Base-by-base conservation (phyloP, 2,113 vertebrate genomes). In the Ornithorhynchus anatinus region DNA sequence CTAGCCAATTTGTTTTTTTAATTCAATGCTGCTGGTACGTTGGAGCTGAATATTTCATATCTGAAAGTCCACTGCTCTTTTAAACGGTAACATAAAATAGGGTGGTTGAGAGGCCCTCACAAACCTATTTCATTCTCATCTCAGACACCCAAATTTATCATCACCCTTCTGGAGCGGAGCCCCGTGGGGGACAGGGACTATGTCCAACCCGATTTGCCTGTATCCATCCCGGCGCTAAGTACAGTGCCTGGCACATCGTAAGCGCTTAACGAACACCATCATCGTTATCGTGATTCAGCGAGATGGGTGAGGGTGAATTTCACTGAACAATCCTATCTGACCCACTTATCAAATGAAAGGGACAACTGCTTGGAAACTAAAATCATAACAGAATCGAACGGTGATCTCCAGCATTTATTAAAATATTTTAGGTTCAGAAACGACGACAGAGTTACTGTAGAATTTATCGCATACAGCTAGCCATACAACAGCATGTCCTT, bases 331-430 rank as follows among this genome's bases (percentile, higher is more conserved):
- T n/a, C n/a, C n/a, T n/a, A n/a, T n/a, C n/a, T n/a, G n/a, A n/a
- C n/a, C n/a, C n/a, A n/a, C n/a, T n/a, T n/a, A n/a, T n/a, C n/a
- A n/a, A n/a, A n/a, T n/a, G n/a, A n/a, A n/a, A n/a, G n/a, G n/a
- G n/a, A n/a, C n/a, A n/a, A n/a, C n/a, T n/a, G n/a, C n/a, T n/a
- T n/a, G 45, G 76, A 92, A 91, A 92, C 89, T 90, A 91, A 92
- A 91, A 82, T 86, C 78, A 80, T 86, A 91, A 89, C 87, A 90
- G 88, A 84, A 88, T 88, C 87, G 89, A 92, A 92, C 86, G 89
- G 90, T 93, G 88, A 94, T 91, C 82, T 93, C 87, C 86, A 93
- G 91, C 91, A 93, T 93, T 95, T 94, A 94, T 88, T 94, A 94
- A 95, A 95, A 91, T 92, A 89, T 90, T 92, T 93, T 90, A 89